These are phyloP conservation scores for Eumacrocentrus americanus DNA, from an alignment of 2,888 invertebrate genomes.

Conservation along the genomic window DNA sequence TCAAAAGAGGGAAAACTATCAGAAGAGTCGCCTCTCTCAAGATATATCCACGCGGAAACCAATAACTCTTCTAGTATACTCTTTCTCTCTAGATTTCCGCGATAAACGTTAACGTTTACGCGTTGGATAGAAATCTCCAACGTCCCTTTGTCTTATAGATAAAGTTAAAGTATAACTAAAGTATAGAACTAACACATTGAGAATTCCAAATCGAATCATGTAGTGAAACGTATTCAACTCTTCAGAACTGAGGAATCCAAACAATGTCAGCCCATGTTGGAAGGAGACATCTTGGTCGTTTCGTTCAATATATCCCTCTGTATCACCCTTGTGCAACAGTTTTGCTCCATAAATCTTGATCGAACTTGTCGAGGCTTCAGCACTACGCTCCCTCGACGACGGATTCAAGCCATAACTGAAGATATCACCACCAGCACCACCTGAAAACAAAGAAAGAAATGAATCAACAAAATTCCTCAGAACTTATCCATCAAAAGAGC, in stretches of 20 bases:
- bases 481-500: too few relatives aligned
- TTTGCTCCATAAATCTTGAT: conserved; percentile 19
- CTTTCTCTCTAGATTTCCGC: conserved; percentile 3
- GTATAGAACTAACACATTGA: background rate
- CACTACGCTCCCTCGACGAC: background rate
- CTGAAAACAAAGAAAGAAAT: background rate
- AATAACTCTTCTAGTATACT: conserved; percentile 14
- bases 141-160: background rate
- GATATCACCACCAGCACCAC: background rate
- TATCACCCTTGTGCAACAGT: conserved; percentile 14
- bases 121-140: conserved; percentile 9
- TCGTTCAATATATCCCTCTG: background rate
- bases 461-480: background rate
- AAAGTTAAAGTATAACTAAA: too few relatives aligned
- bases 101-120: conserved; percentile 17
- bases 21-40: background rate
- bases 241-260: conserved; percentile 1
- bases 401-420: background rate
- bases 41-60: conserved; percentile 17
- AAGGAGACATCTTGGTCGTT: background rate
- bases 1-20: conserved; percentile 3
- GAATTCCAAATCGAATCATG: conserved; percentile 5
- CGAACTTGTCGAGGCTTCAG: conserved; percentile 6
- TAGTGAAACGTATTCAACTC: background rate
- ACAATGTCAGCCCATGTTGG: conserved; percentile 1